Conservation (phyloP, 2,113 vertebrate genomes). For the Dissostichus mawsoni region DNA sequence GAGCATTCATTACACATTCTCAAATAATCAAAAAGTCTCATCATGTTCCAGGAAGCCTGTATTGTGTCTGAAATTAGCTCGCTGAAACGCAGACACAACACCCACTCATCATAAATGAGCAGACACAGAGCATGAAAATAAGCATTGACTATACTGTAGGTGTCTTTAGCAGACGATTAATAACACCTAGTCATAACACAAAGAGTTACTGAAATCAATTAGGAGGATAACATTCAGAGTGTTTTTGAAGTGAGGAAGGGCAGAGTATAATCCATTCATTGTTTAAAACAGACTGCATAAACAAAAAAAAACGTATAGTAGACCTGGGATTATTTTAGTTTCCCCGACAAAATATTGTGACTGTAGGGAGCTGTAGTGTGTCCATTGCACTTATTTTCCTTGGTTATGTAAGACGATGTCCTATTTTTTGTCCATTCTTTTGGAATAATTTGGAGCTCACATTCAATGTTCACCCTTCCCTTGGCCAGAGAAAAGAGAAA, state of each 20-base stretch:
- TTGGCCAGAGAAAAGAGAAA: conserved; percentile 16
- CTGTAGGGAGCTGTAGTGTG: conserved; percentile 17
- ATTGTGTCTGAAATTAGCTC: conserved; percentile 34
- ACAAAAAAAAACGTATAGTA: conserved; percentile 9
- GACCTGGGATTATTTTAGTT: conserved; percentile 20
- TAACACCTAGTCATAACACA: conserved; percentile 32
- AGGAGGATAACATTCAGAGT: conserved; percentile 1
- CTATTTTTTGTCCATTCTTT: conserved; percentile 30
- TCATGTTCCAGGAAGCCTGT: not conserved
- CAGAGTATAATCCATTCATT: not conserved
- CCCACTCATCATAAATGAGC: conserved; percentile 48
- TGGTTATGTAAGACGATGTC: conserved; percentile 33
- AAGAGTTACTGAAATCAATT: conserved; percentile 20
- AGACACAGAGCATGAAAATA: conserved; percentile 21
- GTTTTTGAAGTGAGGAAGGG: not conserved
- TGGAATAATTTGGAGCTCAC: conserved; percentile 5
- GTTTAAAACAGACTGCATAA: not conserved
- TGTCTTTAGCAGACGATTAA: conserved; percentile 7
- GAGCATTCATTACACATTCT: not conserved
- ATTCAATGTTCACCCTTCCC: conserved; percentile 7
- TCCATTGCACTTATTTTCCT: conserved; percentile 1
- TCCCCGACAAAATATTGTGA: conserved; percentile 43
- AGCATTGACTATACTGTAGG: conserved; percentile 4
- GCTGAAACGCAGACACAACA: conserved; percentile 52
- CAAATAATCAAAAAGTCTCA: not conserved